Evolutionary conservation across 2,797 vertebrate genomes (phyloP), one percentile per base, ranked within the genome.

Genomic region (Amazonetta brasiliensis): DNA sequence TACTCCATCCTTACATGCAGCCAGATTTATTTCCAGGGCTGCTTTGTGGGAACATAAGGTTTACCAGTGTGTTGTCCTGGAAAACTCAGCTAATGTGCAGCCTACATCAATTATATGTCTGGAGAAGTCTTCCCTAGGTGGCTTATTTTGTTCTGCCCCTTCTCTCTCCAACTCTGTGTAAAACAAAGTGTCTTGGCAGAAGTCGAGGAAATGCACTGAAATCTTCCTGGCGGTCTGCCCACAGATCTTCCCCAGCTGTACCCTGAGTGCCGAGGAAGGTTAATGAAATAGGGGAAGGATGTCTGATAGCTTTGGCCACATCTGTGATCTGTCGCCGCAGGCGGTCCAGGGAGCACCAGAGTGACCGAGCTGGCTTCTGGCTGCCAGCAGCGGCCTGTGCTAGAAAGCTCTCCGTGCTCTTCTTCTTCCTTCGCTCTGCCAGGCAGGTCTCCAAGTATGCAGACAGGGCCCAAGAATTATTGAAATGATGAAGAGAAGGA

Each of bases 21-120:
- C 30, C n/a, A 87, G n/a, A 90, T 82, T 90, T 48, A 90, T 89
- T 96, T 89, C 89, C 72, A 79, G 74, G 52, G 43, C 55, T 87
- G 12, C 75, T 92, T 87, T 76, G 18, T 50, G 33, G 43, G 30
- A 92, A 23, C 95, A 76, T 69, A 89, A 93, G 30, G 71, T 82
- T 96, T 89, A 79, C 26, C 78, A 63, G 64, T 63, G 74, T 92
- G 91, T 16, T 93, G 63, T 89, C 87, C 75, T 92, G 84, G 75
- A 91, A 93, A 79, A 41, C 84, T 79, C 43, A 69, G 52, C 46
- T 82, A 39, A 75, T 55, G 6, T n/a, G 44, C 30, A 92, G 5
- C 48, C 73, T 66, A 2, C 44, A 66, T 88, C 48, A 90, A 43
- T 95, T 87, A 79, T 4, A 39, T 26, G 64, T n/a, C 91, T 82